A percentile compares a stretch with the other conserved stretches of the same genome.
phyloP scores from a whole-genome alignment of 1,140 invertebrate species.

The Octopus bimaculoides region DNA sequence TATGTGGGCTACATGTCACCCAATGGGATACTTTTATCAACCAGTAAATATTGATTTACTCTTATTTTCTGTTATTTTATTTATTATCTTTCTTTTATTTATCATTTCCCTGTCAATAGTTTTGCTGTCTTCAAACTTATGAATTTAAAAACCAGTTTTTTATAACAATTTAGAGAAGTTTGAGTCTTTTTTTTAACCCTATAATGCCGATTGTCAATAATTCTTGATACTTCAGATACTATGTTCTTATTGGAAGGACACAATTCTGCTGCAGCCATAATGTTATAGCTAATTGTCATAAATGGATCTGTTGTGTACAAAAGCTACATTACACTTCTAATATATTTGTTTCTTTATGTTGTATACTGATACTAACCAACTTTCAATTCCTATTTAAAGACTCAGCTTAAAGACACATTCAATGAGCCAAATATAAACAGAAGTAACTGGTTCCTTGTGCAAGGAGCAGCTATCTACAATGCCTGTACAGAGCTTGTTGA shows the following conservation, averaged over 20 bases:
- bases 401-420: constrained; percentile 54
- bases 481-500: constrained; percentile 48
- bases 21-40: constrained; percentile 18
- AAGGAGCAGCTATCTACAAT: constrained; percentile 44
- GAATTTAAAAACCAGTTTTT: background rate
- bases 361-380: too few relatives aligned
- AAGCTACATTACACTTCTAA: too few relatives aligned
- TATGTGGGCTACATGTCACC: constrained; percentile 37
- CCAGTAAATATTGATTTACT: constrained; percentile 25
- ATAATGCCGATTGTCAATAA: too few relatives aligned
- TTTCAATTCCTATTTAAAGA: constrained; percentile 37
- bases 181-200: too few relatives aligned
- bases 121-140: too few relatives aligned
- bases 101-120: background rate
- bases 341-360: too few relatives aligned
- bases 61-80: background rate
- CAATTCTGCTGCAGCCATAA: too few relatives aligned
- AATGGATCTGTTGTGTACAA: too few relatives aligned
- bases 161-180: background rate
- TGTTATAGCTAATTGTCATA: too few relatives aligned
- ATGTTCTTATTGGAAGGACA: too few relatives aligned
- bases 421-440: constrained; percentile 32
- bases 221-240: too few relatives aligned
- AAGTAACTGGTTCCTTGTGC: constrained; percentile 48
- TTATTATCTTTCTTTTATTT: background rate